These are phyloP conservation scores for Agriopis aurantiaria DNA, from an alignment of 2,888 invertebrate species.

Conservation along the genomic window DNA sequence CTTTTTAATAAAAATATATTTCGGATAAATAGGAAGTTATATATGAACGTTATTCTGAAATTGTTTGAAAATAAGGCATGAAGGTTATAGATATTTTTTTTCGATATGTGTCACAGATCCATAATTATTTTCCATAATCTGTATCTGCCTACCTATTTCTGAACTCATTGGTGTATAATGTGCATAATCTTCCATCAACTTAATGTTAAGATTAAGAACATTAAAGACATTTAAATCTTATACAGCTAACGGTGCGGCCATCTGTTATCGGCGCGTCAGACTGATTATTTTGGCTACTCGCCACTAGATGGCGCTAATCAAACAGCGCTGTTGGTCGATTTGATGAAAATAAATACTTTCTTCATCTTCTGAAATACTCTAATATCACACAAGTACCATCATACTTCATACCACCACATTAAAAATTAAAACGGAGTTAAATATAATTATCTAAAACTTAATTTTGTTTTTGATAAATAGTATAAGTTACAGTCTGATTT, in stretches of 20 bases:
- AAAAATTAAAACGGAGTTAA: too few species aligned
- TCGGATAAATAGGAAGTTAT: constrained; percentile 40
- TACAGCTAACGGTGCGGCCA: constrained; percentile 53
- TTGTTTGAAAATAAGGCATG: not conserved
- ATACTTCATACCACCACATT: too few species aligned
- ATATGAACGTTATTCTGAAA: too few species aligned
- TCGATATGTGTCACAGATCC: too few species aligned
- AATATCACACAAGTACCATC: too few species aligned
- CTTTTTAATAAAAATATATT: constrained; percentile 55
- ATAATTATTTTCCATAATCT: too few species aligned
- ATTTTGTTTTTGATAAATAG: too few species aligned
- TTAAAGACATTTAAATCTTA: not conserved
- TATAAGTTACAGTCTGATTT: too few species aligned
- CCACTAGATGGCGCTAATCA: constrained; percentile 67
- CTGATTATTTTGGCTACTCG: constrained; percentile 61
- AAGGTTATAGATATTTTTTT: not conserved
- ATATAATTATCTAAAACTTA: too few species aligned
- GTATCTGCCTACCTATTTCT: too few species aligned
- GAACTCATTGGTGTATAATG: too few species aligned
- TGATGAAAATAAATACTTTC: not conserved
- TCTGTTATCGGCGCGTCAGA: constrained; percentile 61
- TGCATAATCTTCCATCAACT: too few species aligned
- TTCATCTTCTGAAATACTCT: not conserved
- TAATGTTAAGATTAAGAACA: not conserved
- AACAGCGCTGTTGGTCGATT: not conserved